These are phyloP conservation scores for Probaryconus sp. DNA, from an alignment of 1,140 invertebrate species.

Conservation along the genomic window DNA sequence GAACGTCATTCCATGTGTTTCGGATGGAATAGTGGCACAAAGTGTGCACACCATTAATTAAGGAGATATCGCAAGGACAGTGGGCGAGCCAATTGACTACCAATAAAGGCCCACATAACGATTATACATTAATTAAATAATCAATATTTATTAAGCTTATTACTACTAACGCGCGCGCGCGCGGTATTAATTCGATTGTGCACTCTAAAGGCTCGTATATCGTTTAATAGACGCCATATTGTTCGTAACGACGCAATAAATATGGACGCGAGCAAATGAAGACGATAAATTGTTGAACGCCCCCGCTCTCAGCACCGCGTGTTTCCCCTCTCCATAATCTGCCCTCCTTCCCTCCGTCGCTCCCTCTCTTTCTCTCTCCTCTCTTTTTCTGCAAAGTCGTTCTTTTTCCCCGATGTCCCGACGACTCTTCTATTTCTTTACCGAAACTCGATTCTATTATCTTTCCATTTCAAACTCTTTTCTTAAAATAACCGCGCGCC, in stretches of 20 bases:
- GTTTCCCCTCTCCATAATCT: constrained; percentile 17
- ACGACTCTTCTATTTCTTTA: neutral
- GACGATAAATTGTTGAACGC: constrained; percentile 76
- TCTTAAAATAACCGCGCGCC: too few relatives aligned
- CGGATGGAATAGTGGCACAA: constrained; percentile 52
- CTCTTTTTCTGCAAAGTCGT: too few relatives aligned
- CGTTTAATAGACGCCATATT: constrained; percentile 76
- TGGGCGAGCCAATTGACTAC: constrained; percentile 67
- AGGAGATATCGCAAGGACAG: constrained; percentile 51
- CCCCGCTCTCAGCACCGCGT: constrained; percentile 67
- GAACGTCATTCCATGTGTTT: constrained; percentile 46
- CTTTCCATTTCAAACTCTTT: too few relatives aligned
- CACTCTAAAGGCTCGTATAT: constrained; percentile 65
- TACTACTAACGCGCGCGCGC: constrained; percentile 62
- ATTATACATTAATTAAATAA: constrained; percentile 77
- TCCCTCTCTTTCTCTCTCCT: constrained; percentile 4
- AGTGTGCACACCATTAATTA: constrained; percentile 62
- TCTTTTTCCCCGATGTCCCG: neutral
- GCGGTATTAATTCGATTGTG: constrained; percentile 72
- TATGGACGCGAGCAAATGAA: constrained; percentile 75
- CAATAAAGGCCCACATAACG: constrained; percentile 65
- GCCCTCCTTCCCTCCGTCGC: constrained; percentile 5
- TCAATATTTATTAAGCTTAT: constrained; percentile 77
- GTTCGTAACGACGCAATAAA: constrained; percentile 76
- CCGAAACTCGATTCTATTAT: too few relatives aligned